These are phyloP conservation scores for Vesta saturnalis DNA, from an alignment of 2,888 invertebrate genomes.

Conservation along the genomic window DNA sequence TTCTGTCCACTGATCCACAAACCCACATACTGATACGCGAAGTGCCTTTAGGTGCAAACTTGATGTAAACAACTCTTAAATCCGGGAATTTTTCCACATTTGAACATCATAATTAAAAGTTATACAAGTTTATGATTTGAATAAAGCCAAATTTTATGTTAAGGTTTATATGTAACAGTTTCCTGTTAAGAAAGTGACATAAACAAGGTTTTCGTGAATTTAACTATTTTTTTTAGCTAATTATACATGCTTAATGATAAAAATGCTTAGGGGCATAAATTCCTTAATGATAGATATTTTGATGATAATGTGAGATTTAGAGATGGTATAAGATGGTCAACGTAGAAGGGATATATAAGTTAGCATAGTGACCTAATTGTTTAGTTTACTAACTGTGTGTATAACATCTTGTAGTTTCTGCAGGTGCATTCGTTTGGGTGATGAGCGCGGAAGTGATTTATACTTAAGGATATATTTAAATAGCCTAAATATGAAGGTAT, in stretches of 20 bases:
- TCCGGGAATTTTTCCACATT: constrained; percentile 15
- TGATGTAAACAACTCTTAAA: constrained; percentile 17
- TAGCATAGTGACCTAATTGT: constrained; percentile 61
- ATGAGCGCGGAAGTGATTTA: constrained; percentile 34
- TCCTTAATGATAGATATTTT: constrained; percentile 39
- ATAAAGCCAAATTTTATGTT: neutral
- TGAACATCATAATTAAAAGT: constrained; percentile 4
- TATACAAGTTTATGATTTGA: neutral
- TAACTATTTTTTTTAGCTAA: constrained; percentile 16
- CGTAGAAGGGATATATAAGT: constrained; percentile 72
- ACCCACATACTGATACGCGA: constrained; percentile 38
- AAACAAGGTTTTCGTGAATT: constrained; percentile 6
- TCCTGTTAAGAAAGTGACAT: neutral
- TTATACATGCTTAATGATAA: constrained; percentile 25
- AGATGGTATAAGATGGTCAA: constrained; percentile 37
- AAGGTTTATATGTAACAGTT: neutral
- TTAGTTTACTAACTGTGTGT: constrained; percentile 54
- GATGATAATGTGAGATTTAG: constrained; percentile 36
- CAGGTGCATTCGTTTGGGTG: constrained; percentile 29
- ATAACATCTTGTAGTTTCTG: constrained; percentile 30
- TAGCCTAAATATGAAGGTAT: constrained; percentile 28
- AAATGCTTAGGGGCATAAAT: constrained; percentile 31
- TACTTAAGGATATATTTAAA: constrained; percentile 23
- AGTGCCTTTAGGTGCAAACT: constrained; percentile 24
- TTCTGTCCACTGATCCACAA: constrained; percentile 42